Evolutionary conservation across 2,888 invertebrate genomes (phyloP).

Genomic region (Altica lythri): DNA sequence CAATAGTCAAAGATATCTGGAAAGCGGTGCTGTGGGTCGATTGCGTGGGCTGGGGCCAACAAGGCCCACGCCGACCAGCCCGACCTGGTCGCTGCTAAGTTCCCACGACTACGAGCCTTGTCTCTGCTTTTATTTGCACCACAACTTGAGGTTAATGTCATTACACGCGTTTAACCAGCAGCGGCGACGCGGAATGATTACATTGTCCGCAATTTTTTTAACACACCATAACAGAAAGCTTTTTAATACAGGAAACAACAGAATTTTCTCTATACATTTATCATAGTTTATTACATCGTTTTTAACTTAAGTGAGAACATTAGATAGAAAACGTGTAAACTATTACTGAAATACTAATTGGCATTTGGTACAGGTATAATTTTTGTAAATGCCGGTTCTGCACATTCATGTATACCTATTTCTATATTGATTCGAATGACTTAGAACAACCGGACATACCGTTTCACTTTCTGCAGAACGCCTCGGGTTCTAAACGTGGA

Average conservation of each 20-base stretch:
- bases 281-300: no score
- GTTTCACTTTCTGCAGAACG: conserved; percentile 35
- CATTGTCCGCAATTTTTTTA: conserved; percentile 11
- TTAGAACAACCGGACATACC: conserved; percentile 31
- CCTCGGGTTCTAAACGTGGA: conserved; percentile 19
- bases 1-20: conserved; percentile 14
- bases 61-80: conserved; percentile 18
- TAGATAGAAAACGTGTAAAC: no score
- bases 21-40: conserved; percentile 21
- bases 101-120: conserved; percentile 42
- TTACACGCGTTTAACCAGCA: conserved; percentile 33
- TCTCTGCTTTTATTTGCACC: conserved; percentile 43
- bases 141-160: conserved; percentile 44
- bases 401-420: background rate
- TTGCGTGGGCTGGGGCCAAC: conserved; percentile 19
- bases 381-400: conserved; percentile 4
- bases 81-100: conserved; percentile 27
- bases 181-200: conserved; percentile 15
- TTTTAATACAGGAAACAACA: no score
- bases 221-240: no score
- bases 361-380: no score
- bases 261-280: no score
- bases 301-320: no score
- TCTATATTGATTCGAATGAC: conserved; percentile 1
- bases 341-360: no score